These are phyloP conservation scores for Vultur gryphus DNA, from an alignment of 2,797 vertebrate species.

Conservation along the genomic window DNA sequence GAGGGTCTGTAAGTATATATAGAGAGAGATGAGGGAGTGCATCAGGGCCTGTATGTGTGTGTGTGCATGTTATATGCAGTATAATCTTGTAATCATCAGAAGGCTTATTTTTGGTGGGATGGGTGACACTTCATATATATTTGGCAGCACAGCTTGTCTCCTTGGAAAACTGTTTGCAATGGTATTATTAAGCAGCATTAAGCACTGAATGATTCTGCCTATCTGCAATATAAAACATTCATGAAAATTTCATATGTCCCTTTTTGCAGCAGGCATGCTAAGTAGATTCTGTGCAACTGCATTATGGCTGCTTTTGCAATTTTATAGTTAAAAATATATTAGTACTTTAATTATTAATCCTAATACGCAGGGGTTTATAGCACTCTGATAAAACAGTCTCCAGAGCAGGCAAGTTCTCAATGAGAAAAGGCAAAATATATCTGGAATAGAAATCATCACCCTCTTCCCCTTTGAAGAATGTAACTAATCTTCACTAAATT, in stretches of 20 bases:
- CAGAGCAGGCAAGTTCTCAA: not conserved
- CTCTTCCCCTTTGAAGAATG: not conserved
- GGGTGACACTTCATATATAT: not conserved
- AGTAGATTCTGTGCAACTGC: not conserved
- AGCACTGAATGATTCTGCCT: not conserved
- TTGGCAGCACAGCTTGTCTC: not conserved
- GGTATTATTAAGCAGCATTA: constrained; percentile 2
- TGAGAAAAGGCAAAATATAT: not conserved
- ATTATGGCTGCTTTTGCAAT: not conserved
- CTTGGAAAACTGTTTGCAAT: not conserved
- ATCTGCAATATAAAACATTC: not conserved
- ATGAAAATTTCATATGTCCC: not conserved
- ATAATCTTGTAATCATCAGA: not conserved
- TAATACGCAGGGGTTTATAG: not conserved
- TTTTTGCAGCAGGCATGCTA: not conserved
- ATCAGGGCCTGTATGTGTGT: accelerated
- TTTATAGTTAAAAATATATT: constrained; percentile 17
- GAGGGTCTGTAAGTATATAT: not conserved
- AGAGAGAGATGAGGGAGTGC: not conserved
- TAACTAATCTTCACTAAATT: not conserved
- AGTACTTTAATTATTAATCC: constrained; percentile 28
- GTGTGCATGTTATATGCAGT: not conserved
- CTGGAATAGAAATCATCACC: not conserved
- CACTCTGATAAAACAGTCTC: not conserved
- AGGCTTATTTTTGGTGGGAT: not conserved